A percentile compares a stretch with the other conserved stretches of the same genome.
Evolutionary conservation across 2,113 vertebrate genomes (phyloP).

Genomic region (Scartelaos histophorus): DNA sequence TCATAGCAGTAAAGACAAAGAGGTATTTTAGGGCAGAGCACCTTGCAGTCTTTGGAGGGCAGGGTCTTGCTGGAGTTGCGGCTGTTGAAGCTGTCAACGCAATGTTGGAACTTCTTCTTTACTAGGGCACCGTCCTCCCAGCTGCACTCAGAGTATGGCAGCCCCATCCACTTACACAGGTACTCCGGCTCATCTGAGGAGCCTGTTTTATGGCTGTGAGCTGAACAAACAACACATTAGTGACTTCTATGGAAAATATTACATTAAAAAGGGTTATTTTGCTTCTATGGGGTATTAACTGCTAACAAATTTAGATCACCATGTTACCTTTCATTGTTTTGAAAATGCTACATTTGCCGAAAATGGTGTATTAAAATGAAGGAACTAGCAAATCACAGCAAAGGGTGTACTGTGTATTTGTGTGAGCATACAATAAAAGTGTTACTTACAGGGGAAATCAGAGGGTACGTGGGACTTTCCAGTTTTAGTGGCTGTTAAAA

Average conservation of each 20-base stretch:
- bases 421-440: too few species aligned
- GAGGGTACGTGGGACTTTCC: slow-evolving; percentile 85
- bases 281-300: too few species aligned
- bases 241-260: not conserved
- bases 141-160: slow-evolving; percentile 95
- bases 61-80: slow-evolving; percentile 89
- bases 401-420: not conserved
- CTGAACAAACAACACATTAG: slow-evolving; percentile 59
- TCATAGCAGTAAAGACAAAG: not conserved
- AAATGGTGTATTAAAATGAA: not conserved
- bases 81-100: slow-evolving; percentile 87
- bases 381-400: not conserved
- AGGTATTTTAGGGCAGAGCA: slow-evolving; percentile 40
- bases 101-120: slow-evolving; percentile 90
- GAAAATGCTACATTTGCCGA: too few species aligned
- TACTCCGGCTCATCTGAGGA: slow-evolving; percentile 92
- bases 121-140: slow-evolving; percentile 96
- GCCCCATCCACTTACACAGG: slow-evolving; percentile 98
- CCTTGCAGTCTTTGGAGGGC: slow-evolving; percentile 97
- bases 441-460: slow-evolving; percentile 89
- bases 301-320: too few species aligned
- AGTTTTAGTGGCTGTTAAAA: slow-evolving; percentile 86
- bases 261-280: too few species aligned
- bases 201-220: slow-evolving; percentile 84
- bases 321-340: too few species aligned